Evolutionary conservation across 2,797 vertebrate genomes (phyloP), one percentile per base, ranked within the genome.

Genomic region (Sphaeramia orbicularis): DNA sequence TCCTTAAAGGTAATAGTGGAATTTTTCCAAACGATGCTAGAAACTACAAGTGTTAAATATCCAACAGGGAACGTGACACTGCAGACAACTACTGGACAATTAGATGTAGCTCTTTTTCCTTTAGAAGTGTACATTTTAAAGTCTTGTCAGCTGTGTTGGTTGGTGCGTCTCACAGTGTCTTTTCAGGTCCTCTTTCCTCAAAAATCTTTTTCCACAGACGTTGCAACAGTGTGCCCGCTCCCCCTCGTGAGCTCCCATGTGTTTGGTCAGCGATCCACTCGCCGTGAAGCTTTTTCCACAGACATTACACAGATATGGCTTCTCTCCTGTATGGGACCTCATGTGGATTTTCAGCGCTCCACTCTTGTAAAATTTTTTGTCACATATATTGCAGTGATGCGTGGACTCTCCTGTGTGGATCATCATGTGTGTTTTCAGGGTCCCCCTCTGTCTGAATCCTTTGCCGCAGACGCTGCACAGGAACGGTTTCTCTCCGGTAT

Each of bases 401-500:
- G 65, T 24, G 4, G 50, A 69, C 64, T 83, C 71, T 0, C 81
- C 85, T 0, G 79, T 13, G 49, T 86, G 82, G 24, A 83, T 78
- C 72, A 69, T 74, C 50, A 32, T 65, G 77, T 86, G 85, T 0
- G 74, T 80, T 2, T 74, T 80, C 66, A 87, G 51, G 0, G 74
- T 71, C 0, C 77, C 66, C 44, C 69, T 48, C 70, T 76, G 61
- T 0, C 80, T 30, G 19, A 85, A 87, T 0, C 64, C 77, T 51
- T 85, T 81, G 11, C 77, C 80, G 16, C 82, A 84, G 27, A 78
- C 14, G 63, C 82, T 83, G 57, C 85, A 85, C 0, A 70, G 74
- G 0, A 83, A 74, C 1, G 78, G 82, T 11, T 76, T 84, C 72
- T 84, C 78, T 0, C 78, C 69, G 0, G 81, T 75, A 81, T 78